Base-by-base conservation (phyloP, 2,797 vertebrate genomes). In the Pseudochromis fuscus region DNA sequence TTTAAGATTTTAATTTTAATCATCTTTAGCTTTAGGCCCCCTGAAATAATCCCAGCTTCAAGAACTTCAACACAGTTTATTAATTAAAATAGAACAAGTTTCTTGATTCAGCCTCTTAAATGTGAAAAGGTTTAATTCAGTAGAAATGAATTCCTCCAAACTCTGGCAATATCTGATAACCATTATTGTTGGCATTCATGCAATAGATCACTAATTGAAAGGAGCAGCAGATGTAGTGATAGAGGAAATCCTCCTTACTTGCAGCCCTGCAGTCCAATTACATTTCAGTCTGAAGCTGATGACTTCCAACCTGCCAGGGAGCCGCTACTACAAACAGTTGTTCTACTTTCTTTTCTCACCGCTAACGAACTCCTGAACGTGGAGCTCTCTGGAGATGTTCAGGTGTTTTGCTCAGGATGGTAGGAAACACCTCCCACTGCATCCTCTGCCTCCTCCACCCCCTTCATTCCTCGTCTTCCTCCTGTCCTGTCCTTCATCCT, bases 401-500 rank as follows among this genome's bases (percentile, higher is more conserved):
- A 50, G 61, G 67, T 79, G 74, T 50, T 13, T 48, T 55, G 56
- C 40, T 75, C 9, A n/a, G 25, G 48, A 50, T 63, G 46, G 79
- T 44, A 37, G 72, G 73, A 72, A 78, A 83, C 77, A 64, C 30
- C 75, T 77, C 67, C 59, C 55, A 68, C 76, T 72, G 81, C 75
- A 83, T 66, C 79, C 58, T 49, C 55, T 42, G n/a, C n/a, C 64
- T 28, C 71, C 63, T 35, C 76, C 70, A 49, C 57, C 57, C 28
- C 46, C 42, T 70, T 69, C 75, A 58, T 78, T 76, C 75, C 69
- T 73, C 82, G 70, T 81, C 63, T 75, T 75, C 57, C 60, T 79
- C 68, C 82, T 33, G 66, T 85, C 77, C 86, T 68, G 86, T 88
- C 90, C 86, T 89, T 91, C 88, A 84, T 82, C 77, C 85, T 85